Base-by-base conservation (phyloP, 2,888 invertebrate species). In the Rhingia campestris region DNA sequence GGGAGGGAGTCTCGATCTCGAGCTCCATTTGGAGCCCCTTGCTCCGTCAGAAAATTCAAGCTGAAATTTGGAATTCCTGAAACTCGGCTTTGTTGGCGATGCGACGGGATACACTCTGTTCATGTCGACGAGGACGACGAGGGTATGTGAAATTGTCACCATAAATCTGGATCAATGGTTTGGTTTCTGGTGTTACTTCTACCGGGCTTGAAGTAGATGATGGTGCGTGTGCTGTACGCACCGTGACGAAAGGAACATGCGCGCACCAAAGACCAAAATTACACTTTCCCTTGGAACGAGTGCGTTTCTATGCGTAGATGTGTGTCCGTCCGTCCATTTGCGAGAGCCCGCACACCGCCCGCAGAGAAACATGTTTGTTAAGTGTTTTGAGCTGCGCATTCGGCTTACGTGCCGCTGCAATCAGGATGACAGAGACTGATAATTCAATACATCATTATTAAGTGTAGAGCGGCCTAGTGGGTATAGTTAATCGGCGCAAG, bases 361-460 rank as follows among this genome's bases (percentile, higher is more conserved):
- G 22, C 37, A 35, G 41, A 14, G 63, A 69, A 80, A 80, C 70
- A 75, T 80, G 79, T 75, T 80, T 59, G 74, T 61, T 80, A 72
- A 84, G 80, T 80, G 80, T 80, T 80, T 75, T 67, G 74, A 70
- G 79, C 64, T 69, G 70, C 69, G 74, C 80, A 80, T 82, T 79
- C 69, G 69, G 63, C 64, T 64, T 74, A 69, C 73, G 73, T 73
- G 79, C 22, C 22, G 22, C 63, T 45, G 67, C 74, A 59, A 51
- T 80, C 80, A 61, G 84, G 80, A 84, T 84, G 84, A 80, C 84
- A 80, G 84, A 70, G 75, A 66, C 80, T 70, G 84, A 84, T 84
- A 80, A 75, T 80, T 84, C 70, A 32, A 80, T 80, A 84, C 84
- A 75, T 84, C 84, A 84, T 84, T 84, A 84, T 80, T 84, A 80